Evolutionary conservation across 2,797 vertebrate species (phyloP), one percentile per base, ranked within the genome.

Genomic region (Gymnopithys bicolor): DNA sequence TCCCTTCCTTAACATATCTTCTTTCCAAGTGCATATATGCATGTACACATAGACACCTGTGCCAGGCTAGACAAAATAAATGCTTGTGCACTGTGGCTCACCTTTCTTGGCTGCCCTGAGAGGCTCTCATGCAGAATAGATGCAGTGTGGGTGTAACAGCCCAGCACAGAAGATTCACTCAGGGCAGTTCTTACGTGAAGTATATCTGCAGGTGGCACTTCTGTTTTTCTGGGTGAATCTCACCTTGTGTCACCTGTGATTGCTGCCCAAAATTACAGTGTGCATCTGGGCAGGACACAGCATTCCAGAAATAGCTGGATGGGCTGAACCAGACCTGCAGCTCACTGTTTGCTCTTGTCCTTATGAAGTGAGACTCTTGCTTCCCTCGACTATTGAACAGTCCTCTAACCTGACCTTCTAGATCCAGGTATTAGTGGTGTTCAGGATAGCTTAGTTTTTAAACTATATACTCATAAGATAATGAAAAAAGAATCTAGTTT

Each of bases 21-120:
- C 33, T 68, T 84, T 52, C 63, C 17, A 45, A 52, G 46, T 33
- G 15, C 12, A 23, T 8, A 2, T 49, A 18, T 25, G 10, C 19
- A 8, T 37, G 27, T 53, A 5, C 32, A 32, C 19, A 5, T 27
- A 46, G 10, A n/a, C 8, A 9, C 11, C 4, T 2, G 1, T 48
- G 48, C 35, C 33, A 51, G 53, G 32, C 41, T 56, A 25, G 35
- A 19, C 45, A 74, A 67, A 66, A 76, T 13, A 58, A 66, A 43
- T 55, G 37, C 60, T 53, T 80, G 8, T 39, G 41, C 30, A 9
- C 51, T 30, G 2, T 16, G 32, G 35, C 48, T 89, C 15, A 10
- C 46, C 28, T 67, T 27, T 52, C 53, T 71, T 64, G 77, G 41
- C 14, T 8, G 67, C 53, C 41, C 1, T 37, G 48, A 45, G 70